These are phyloP conservation scores for Aldrovandia affinis DNA, from an alignment of 2,797 vertebrate genomes.

Conservation along the genomic window DNA sequence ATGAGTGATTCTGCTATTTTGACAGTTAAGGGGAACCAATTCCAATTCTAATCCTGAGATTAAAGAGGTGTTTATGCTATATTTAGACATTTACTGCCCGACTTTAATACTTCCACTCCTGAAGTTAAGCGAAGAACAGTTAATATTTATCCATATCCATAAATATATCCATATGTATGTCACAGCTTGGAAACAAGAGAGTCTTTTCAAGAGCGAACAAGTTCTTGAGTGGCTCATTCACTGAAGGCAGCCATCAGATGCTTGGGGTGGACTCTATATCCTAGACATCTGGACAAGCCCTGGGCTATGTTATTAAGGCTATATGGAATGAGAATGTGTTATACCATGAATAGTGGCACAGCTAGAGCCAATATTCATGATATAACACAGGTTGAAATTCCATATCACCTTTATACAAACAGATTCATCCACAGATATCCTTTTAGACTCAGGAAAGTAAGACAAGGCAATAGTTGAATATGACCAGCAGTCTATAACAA, in stretches of 20 bases:
- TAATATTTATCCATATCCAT: not conserved
- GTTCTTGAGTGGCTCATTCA: not conserved
- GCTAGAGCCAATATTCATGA: too few relatives aligned
- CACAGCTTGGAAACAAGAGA: not conserved
- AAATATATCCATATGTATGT: too few relatives aligned
- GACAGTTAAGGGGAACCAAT: not conserved
- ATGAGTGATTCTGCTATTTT: not conserved
- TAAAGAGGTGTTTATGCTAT: not conserved
- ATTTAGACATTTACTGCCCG: not conserved
- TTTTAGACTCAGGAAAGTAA: too few relatives aligned
- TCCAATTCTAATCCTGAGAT: not conserved
- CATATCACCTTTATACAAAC: too few relatives aligned
- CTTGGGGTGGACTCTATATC: not conserved
- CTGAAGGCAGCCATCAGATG: not conserved
- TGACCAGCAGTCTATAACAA: not conserved
- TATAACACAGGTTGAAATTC: too few relatives aligned
- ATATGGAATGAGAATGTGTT: too few relatives aligned
- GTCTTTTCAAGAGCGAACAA: not conserved
- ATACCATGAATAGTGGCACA: too few relatives aligned
- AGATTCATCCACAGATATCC: too few relatives aligned
- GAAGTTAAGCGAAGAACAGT: not conserved
- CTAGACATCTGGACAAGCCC: not conserved
- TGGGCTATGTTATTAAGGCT: not conserved
- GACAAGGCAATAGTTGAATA: too few relatives aligned
- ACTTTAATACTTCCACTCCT: not conserved